Base-by-base conservation (phyloP, 2,888 invertebrate species). In the Gisinianus flammeolus region DNA sequence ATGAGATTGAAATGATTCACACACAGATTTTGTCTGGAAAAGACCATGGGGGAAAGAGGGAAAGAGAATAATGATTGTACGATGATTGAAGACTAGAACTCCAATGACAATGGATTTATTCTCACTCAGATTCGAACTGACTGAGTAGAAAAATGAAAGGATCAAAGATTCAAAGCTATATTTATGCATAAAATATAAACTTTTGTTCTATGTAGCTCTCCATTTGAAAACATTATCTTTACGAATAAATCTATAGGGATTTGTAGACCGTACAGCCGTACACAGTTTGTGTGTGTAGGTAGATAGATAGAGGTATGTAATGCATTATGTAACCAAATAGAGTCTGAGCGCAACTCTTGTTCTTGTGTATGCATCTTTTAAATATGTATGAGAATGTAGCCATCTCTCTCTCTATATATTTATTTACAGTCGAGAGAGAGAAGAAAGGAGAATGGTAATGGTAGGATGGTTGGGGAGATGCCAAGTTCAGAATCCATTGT, bases 401-500 rank as follows among this genome's bases (percentile, higher is more conserved):
- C n/a, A 44, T 44, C 44, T 44, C 12, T 19, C 44, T 44, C 12
- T 44, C 44, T 44, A 44, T n/a, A n/a, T 58, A 58, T 58, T 58
- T 58, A 24, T 58, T 58, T 58, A 24, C 22, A 24, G 26, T 64
- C 4, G 44, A 44, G 44, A 44, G 19, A 44, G 12, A 44, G 44
- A 44, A 44, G 44, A 44, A 1, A 44, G 44, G 44, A 44, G 44
- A 44, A 44, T 16, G 26, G 30, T 22, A 64, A 64, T 28, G 28
- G n/a, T n/a, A n/a, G n/a, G n/a, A 24, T 16, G 22, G 26, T 68
- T 68, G 68, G 69, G 31, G 44, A 69, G 26, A 44, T 35, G 44
- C 69, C 44, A 35, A 69, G 22, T 26, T 44, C 31, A 33, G 33
- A 69, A 44, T 44, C 69, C 44, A 69, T 69, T 69, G 69, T 69